A percentile compares a stretch with the other conserved stretches of the same genome.
Conservation (phyloP, 2,888 invertebrate species). For the Suillia variegata region DNA sequence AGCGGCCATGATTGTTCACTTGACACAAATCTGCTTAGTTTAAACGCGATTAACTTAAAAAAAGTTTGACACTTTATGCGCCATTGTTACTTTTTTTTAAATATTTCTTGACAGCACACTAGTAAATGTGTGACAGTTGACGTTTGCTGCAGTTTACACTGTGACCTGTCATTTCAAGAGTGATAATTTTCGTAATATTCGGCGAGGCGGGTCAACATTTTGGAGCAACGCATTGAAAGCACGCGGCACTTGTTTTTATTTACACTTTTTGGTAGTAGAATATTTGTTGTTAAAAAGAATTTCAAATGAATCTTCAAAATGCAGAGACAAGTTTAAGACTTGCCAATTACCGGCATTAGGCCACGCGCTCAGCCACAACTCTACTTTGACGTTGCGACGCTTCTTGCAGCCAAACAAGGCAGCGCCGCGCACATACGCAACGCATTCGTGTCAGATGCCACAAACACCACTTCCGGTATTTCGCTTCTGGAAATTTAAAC, state of each 20-base stretch:
- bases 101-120: conserved; percentile 10
- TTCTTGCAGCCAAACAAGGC: too few relatives aligned
- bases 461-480: conserved; percentile 17
- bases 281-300: conserved; percentile 7
- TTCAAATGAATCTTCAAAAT: conserved; percentile 17
- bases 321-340: too few relatives aligned
- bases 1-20: conserved; percentile 30
- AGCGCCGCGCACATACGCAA: too few relatives aligned
- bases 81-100: neutral
- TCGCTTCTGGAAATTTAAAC: neutral
- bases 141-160: conserved; percentile 8
- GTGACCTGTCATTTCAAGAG: conserved; percentile 18
- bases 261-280: neutral
- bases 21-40: too few relatives aligned
- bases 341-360: too few relatives aligned
- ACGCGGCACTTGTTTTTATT: conserved; percentile 8
- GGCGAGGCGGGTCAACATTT: neutral
- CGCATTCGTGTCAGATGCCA: too few relatives aligned
- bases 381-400: too few relatives aligned
- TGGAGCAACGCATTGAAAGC: neutral
- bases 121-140: neutral
- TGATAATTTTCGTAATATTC: too few relatives aligned
- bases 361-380: too few relatives aligned
- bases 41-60: too few relatives aligned
- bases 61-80: conserved; percentile 14